Evolutionary conservation across 2,888 invertebrate species (phyloP).

Genomic region (Drosophila picticornis): DNA sequence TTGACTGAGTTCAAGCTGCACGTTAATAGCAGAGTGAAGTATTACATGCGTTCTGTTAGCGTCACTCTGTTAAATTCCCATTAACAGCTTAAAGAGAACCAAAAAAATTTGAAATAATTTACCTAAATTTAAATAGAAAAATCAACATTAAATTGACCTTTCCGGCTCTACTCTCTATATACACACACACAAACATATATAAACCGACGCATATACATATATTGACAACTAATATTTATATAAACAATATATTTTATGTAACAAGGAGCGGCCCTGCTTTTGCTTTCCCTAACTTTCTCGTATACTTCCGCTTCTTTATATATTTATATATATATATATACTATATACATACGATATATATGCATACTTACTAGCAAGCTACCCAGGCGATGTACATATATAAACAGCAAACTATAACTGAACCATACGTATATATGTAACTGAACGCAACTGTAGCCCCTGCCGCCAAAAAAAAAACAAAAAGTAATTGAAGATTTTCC

Average conservation of each 20-base stretch:
- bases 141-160: slow-evolving; percentile 4
- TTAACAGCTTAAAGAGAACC: background rate
- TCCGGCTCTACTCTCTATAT: slow-evolving; percentile 35
- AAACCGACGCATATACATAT: slow-evolving; percentile 42
- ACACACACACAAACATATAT: slow-evolving; percentile 39
- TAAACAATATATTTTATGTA: slow-evolving; percentile 34
- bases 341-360: slow-evolving; percentile 52
- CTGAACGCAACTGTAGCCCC: slow-evolving; percentile 76
- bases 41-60: slow-evolving; percentile 4
- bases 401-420: slow-evolving; percentile 61
- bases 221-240: slow-evolving; percentile 40
- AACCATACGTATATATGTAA: slow-evolving; percentile 54
- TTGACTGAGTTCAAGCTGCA: background rate
- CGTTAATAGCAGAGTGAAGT: background rate
- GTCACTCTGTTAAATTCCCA: background rate
- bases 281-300: slow-evolving; percentile 34
- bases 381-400: slow-evolving; percentile 81
- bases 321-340: slow-evolving; percentile 41
- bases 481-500: slow-evolving; percentile 25
- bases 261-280: slow-evolving; percentile 37
- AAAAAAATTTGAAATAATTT: background rate
- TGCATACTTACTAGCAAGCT: slow-evolving; percentile 78
- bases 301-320: slow-evolving; percentile 52
- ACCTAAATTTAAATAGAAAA: background rate
- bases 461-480: slow-evolving; percentile 45